Base-by-base conservation (phyloP, 2,113 vertebrate species). In the Ia io region DNA sequence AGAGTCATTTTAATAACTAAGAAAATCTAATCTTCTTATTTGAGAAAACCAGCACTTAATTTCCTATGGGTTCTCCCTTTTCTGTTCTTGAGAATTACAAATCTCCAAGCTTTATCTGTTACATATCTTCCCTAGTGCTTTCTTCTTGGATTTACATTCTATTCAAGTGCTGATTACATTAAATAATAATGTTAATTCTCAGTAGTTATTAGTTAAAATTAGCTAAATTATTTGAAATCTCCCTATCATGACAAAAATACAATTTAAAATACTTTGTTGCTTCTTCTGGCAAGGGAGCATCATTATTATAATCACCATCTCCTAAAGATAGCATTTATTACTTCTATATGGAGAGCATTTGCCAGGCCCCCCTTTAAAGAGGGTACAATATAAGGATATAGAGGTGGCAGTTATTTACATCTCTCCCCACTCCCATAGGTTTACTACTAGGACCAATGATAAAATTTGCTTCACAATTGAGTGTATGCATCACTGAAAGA, bases 141-240 rank as follows among this genome's bases (percentile, higher is more conserved):
- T 83, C 77, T 92, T 94, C 88, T 82, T 85, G 77, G 69, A 97
- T 96, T 97, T 96, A 85, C 91, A 51, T 83, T 95, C 95, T 88
- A 91, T 97, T 94, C 78, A 71, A 92, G 32, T 79, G 42, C 93
- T 91, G 95, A 95, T 95, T 97, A 67, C 82, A 93, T 97, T 97
- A 96, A 97, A 95, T 96, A 97, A 96, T 94, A 96, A 93, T 84
- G 96, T 93, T 97, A 97, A 97, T 97, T 97, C 95, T 97, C 95
- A 93, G 88, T 86, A 96, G 95, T 85, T 97, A 95, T 95, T 97
- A 93, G 85, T 91, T 91, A 92, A 96, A 97, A 96, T 97, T 97
- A 93, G 92, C 82, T 95, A 97, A 97, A 95, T 96, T 97, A 95
- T 97, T 96, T 94, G 42, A 97, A 97, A 96, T 96, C 49, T 96